phyloP scores from a whole-genome alignment of 2,113 vertebrate species.

The Onychorhynchus coronatus region DNA sequence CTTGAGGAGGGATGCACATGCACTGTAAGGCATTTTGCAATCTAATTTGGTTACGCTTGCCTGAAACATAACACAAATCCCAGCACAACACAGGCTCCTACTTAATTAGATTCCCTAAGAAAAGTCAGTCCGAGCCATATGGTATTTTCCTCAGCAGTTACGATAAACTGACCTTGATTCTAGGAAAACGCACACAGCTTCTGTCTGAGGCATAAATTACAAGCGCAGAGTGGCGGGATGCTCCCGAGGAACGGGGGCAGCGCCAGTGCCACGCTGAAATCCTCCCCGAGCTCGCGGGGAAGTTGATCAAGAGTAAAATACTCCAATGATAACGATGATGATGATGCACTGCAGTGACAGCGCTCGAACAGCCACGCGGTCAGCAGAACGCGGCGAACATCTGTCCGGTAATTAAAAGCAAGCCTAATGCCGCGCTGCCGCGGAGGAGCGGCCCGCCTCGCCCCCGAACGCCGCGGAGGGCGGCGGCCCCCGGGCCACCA shows the following conservation, averaged over 20 bases:
- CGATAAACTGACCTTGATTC: constrained; percentile 60
- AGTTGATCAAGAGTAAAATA: not conserved
- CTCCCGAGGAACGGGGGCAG: not conserved
- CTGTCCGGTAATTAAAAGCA: not conserved
- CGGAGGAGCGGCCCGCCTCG: not conserved
- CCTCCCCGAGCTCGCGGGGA: not conserved
- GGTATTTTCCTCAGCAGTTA: constrained; percentile 40
- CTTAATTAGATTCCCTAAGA: constrained; percentile 5
- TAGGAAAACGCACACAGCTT: not conserved
- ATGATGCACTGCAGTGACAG: not conserved
- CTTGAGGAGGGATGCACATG: not conserved
- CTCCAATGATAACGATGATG: not conserved
- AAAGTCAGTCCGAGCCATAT: constrained; percentile 39
- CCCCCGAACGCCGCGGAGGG: not conserved
- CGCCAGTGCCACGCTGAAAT: not conserved
- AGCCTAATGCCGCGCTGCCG: not conserved
- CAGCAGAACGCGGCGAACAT: not conserved
- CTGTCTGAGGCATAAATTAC: not conserved
- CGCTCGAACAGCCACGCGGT: not conserved
- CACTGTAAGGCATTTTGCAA: not conserved
- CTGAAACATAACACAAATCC: not conserved
- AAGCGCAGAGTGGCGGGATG: not conserved
- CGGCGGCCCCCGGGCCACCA: no score
- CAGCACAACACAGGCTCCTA: not conserved
- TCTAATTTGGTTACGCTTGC: not conserved